Conservation (phyloP, 2,797 vertebrate species). For the Antrozous pallidus region DNA sequence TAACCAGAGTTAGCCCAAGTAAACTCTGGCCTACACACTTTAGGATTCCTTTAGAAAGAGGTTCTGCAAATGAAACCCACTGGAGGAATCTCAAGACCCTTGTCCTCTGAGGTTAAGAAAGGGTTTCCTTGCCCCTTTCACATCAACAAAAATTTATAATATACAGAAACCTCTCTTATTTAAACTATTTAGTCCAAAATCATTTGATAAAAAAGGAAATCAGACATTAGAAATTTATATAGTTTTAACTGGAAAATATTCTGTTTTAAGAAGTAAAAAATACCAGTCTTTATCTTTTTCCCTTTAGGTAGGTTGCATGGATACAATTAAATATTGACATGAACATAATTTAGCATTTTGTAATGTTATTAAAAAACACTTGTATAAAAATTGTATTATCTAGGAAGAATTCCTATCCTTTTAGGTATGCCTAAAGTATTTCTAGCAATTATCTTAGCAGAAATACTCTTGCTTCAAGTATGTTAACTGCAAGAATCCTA, state of each 20-base stretch:
- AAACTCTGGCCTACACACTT: not conserved
- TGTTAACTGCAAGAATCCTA: not conserved
- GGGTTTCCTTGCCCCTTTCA: not conserved
- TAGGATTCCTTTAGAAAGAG: not conserved
- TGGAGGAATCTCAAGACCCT: not conserved
- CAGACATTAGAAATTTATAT: not conserved
- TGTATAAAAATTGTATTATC: not conserved
- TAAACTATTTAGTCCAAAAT: not conserved
- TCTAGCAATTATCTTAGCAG: not conserved
- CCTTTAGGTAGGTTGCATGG: not conserved
- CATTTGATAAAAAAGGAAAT: not conserved
- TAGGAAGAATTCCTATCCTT: not conserved
- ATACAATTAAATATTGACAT: not conserved
- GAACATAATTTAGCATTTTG: not conserved
- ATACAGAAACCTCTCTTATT: constrained; percentile 3
- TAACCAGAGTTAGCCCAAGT: not conserved
- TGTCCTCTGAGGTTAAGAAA: not conserved
- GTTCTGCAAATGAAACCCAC: not conserved
- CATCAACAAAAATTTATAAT: not conserved
- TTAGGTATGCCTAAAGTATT: not conserved
- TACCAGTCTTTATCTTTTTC: not conserved
- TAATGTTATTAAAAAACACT: not conserved
- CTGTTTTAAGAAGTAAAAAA: constrained; percentile 5
- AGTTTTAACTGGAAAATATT: constrained; percentile 41
- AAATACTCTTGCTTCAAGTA: not conserved